phyloP scores from a whole-genome alignment of 2,888 invertebrate genomes.

The Neoascia interrupta region DNA sequence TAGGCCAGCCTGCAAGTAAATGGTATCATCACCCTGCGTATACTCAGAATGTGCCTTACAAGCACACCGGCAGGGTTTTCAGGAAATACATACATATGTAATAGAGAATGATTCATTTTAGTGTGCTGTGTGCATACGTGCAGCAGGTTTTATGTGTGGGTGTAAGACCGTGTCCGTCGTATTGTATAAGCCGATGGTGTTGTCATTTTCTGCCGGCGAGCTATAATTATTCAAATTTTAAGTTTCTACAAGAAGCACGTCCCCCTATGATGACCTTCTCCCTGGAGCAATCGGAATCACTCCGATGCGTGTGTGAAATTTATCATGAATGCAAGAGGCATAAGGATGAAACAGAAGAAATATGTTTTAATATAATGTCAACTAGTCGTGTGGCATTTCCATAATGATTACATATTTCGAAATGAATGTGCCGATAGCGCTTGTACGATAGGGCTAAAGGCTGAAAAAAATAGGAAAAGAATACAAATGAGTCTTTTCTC shows the following conservation, averaged over 20 bases:
- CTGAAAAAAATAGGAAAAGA: too few relatives aligned
- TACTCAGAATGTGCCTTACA: too few relatives aligned
- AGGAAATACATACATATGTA: neutral
- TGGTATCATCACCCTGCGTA: constrained; percentile 21
- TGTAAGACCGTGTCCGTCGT: neutral
- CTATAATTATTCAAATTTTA: constrained; percentile 66
- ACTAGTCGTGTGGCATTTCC: too few relatives aligned
- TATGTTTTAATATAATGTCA: too few relatives aligned
- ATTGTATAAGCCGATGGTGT: constrained; percentile 36
- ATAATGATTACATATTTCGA: too few relatives aligned
- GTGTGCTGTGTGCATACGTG: constrained; percentile 26
- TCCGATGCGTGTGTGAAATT: neutral
- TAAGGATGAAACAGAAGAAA: too few relatives aligned
- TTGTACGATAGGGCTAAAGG: too few relatives aligned
- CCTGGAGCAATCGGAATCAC: constrained; percentile 46
- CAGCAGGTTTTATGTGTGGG: constrained; percentile 30
- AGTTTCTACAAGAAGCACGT: constrained; percentile 62
- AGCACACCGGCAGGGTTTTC: neutral
- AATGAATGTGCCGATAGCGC: too few relatives aligned
- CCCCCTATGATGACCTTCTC: constrained; percentile 59
- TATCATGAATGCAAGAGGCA: too few relatives aligned
- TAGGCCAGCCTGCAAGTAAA: constrained; percentile 40
- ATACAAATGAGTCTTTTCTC: too few relatives aligned
- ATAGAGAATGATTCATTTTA: constrained; percentile 64
- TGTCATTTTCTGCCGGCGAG: constrained; percentile 65